Conservation (phyloP, 2,888 invertebrate species). For the Ormyrus labotus region DNA sequence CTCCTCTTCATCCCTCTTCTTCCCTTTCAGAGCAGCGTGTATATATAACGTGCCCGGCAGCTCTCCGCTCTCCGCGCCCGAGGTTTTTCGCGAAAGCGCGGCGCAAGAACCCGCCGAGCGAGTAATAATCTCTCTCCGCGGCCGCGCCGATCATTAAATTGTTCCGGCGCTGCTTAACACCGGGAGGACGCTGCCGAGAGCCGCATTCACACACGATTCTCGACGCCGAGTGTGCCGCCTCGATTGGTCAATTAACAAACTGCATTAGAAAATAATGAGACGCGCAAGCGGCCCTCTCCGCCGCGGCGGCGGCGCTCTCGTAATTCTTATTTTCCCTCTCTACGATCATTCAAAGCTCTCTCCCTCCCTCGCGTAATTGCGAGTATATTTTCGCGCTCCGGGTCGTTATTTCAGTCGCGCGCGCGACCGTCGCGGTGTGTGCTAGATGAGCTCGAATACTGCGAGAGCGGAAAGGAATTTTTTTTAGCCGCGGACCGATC, state of each 20-base stretch:
- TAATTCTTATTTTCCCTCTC: too few relatives aligned
- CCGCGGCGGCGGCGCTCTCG: too few relatives aligned
- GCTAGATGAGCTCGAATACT: too few relatives aligned
- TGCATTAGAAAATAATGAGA: conserved; percentile 75
- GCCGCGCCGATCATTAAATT: conserved; percentile 72
- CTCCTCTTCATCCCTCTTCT: conserved; percentile 27
- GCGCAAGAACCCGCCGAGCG: background rate
- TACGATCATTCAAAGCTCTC: too few relatives aligned
- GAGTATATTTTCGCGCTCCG: background rate
- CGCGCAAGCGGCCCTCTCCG: conserved; percentile 47
- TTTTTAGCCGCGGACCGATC: too few relatives aligned
- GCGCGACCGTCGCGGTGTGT: background rate
- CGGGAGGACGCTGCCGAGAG: conserved; percentile 62
- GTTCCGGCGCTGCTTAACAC: conserved; percentile 73
- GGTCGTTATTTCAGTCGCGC: background rate
- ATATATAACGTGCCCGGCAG: background rate
- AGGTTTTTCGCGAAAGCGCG: conserved; percentile 16
- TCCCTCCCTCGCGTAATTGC: background rate
- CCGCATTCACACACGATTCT: background rate
- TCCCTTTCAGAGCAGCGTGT: conserved; percentile 16
- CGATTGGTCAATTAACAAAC: conserved; percentile 73
- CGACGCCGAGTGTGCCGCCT: conserved; percentile 63
- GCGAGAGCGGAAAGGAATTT: too few relatives aligned
- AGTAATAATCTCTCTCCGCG: conserved; percentile 24
- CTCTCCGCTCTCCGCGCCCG: background rate